Conservation (phyloP, 2,113 vertebrate species). For the Serilophus lunatus region DNA sequence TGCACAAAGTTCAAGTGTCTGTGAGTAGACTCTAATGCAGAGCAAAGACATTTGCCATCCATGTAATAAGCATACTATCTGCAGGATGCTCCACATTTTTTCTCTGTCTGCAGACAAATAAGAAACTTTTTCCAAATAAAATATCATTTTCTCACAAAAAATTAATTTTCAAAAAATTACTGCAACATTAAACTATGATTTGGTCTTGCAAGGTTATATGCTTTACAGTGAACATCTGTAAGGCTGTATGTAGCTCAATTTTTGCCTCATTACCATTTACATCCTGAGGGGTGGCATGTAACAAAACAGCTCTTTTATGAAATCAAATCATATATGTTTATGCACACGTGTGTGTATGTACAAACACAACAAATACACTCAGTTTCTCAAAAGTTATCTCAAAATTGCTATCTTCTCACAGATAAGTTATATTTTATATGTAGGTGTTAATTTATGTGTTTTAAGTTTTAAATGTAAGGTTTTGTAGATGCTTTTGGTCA, state of each 20-base stretch:
- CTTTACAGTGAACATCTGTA: not conserved
- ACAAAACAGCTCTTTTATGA: not conserved
- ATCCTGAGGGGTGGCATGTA: not conserved
- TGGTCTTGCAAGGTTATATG: not conserved
- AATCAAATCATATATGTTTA: not conserved
- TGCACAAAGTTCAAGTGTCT: not conserved
- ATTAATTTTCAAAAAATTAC: not conserved
- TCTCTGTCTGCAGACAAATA: not conserved
- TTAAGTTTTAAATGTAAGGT: not conserved
- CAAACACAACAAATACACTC: accelerated
- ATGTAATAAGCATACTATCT: not conserved
- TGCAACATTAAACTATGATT: not conserved
- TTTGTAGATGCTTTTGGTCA: not conserved
- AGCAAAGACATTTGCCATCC: not conserved
- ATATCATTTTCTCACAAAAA: not conserved
- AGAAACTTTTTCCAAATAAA: not conserved
- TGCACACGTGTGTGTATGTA: too few species aligned
- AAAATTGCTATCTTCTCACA: not conserved
- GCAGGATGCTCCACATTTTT: not conserved
- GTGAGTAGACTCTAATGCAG: not conserved
- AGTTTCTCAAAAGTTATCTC: not conserved
- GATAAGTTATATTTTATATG: accelerated
- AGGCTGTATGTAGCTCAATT: not conserved
- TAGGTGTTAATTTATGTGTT: not conserved
- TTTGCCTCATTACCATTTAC: not conserved